Conservation (phyloP, 2,797 vertebrate species). For the Clarias fuscus region DNA sequence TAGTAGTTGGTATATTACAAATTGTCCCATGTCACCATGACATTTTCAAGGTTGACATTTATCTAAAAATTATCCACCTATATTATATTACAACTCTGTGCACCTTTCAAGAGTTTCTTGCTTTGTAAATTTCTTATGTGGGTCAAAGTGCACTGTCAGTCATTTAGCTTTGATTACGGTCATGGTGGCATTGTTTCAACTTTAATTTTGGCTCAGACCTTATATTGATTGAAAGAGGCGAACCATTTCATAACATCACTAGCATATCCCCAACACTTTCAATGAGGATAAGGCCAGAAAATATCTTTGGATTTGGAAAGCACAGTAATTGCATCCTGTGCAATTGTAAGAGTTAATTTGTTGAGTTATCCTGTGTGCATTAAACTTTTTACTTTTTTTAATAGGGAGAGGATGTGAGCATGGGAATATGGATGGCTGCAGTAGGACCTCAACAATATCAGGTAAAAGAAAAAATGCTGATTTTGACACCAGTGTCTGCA, state of each 20-base stretch:
- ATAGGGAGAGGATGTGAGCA: slow-evolving; percentile 98
- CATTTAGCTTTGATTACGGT: no score
- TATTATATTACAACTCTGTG: not conserved
- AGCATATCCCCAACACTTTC: no score
- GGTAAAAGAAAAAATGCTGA: slow-evolving; percentile 64
- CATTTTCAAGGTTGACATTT: not conserved
- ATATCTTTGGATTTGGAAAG: no score
- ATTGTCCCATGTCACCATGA: not conserved
- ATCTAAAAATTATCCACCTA: not conserved
- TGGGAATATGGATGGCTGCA: slow-evolving; percentile 99
- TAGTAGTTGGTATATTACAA: not conserved
- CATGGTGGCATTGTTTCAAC: no score
- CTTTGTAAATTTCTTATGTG: not conserved
- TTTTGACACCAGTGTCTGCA: not conserved
- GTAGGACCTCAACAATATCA: slow-evolving; percentile 91
- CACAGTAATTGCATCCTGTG: no score
- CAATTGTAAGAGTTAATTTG: no score
- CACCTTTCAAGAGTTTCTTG: not conserved
- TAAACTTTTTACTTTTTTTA: slow-evolving; percentile 1
- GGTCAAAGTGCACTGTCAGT: no score
- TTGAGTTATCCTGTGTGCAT: not conserved
- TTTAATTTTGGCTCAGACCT: no score
- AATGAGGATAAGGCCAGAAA: no score
- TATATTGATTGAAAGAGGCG: no score
- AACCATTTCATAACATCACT: no score